Percentiles rank a stretch among this genome's conserved stretches.
These are phyloP conservation scores for Cylloceria caligata DNA, from an alignment of 2,888 invertebrate genomes.

Conservation along the genomic window DNA sequence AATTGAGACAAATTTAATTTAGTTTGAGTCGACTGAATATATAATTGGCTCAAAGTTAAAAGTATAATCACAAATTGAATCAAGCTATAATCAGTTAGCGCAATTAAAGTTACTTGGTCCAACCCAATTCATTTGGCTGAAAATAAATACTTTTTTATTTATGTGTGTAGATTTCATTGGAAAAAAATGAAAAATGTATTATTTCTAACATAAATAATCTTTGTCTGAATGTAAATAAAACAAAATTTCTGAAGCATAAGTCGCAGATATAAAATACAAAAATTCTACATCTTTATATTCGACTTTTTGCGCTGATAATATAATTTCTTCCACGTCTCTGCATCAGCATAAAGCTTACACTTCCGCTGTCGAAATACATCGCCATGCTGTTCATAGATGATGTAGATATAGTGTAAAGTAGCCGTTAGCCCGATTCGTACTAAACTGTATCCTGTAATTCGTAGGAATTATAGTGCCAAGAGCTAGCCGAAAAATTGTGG, in stretches of 20 bases:
- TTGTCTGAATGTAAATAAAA: background rate
- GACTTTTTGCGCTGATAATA: background rate
- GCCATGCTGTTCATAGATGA: conserved; percentile 28
- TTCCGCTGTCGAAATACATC: conserved; percentile 51
- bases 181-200: too few species aligned
- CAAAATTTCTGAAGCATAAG: background rate
- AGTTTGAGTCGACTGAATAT: too few species aligned
- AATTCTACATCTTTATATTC: background rate
- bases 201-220: background rate
- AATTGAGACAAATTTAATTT: too few species aligned
- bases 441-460: conserved; percentile 79
- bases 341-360: conserved; percentile 47
- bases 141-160: too few species aligned
- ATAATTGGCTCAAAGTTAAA: too few species aligned
- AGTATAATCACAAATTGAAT: too few species aligned
- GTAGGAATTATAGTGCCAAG: conserved; percentile 68
- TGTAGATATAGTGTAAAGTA: conserved; percentile 22
- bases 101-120: too few species aligned
- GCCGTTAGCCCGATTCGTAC: conserved; percentile 71
- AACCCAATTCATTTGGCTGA: too few species aligned
- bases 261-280: background rate
- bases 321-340: conserved; percentile 40
- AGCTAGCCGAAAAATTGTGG: conserved; percentile 69
- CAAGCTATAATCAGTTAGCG: too few species aligned
- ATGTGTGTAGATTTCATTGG: too few species aligned